A percentile compares a stretch with the other conserved stretches of the same genome.
Evolutionary conservation across 2,888 invertebrate species (phyloP).

Genomic region (Rhopalosiphum nymphaeae): DNA sequence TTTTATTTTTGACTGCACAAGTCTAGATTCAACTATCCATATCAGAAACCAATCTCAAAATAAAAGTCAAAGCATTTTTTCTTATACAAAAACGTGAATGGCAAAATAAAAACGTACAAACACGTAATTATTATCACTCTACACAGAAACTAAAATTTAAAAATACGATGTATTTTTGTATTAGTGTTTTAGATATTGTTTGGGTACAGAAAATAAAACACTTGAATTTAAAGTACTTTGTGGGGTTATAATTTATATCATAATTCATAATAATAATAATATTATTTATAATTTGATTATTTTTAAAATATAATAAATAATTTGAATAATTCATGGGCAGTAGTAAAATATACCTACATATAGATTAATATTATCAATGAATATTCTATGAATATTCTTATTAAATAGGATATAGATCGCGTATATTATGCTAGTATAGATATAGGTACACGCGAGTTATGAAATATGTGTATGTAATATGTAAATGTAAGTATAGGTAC

Average conservation of each 20-base stretch:
- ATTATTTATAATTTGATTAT: not conserved
- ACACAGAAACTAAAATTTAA: no score
- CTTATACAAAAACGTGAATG: not conserved
- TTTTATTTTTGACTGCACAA: not conserved
- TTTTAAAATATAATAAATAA: not conserved
- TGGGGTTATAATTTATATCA: not conserved
- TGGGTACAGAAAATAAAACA: not conserved
- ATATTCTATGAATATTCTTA: not conserved
- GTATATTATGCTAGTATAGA: not conserved
- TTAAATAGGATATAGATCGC: not conserved
- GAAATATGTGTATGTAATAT: not conserved
- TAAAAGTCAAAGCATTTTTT: not conserved
- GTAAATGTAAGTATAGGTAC: not conserved
- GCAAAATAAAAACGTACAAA: not conserved
- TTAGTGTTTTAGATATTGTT: not conserved
- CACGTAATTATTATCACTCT: not conserved
- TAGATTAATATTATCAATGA: not conserved
- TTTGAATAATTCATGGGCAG: not conserved
- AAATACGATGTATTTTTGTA: not conserved
- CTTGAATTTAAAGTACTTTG: not conserved
- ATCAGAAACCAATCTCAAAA: not conserved
- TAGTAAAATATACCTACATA: not conserved
- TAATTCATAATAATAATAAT: not conserved
- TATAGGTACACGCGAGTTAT: not conserved
- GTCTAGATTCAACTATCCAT: not conserved